These are phyloP conservation scores for Salvelinus fontinalis DNA, from an alignment of 2,113 vertebrate genomes.

Conservation along the genomic window DNA sequence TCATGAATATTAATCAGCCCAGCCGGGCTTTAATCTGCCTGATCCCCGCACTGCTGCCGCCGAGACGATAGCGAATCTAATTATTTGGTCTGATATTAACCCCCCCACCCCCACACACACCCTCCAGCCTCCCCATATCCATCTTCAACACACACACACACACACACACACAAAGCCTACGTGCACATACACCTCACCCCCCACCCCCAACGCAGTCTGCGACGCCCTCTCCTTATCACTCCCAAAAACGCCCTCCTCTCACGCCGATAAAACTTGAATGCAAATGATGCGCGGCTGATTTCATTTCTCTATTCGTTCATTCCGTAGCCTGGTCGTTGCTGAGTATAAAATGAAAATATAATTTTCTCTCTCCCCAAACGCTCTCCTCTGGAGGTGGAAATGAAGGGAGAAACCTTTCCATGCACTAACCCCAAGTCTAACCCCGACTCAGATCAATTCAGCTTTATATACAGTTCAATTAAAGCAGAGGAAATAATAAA, in stretches of 20 bases:
- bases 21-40: conserved; percentile 89
- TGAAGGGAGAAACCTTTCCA: conserved; percentile 37
- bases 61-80: conserved; percentile 96
- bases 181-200: conserved; percentile 27
- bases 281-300: conserved; percentile 74
- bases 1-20: conserved; percentile 95
- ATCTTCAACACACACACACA: conserved; percentile 22
- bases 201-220: conserved; percentile 53
- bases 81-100: conserved; percentile 97
- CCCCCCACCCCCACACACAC: conserved; percentile 30
- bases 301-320: conserved; percentile 61
- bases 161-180: conserved; percentile 12
- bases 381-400: conserved; percentile 6
- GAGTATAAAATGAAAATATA: conserved; percentile 33
- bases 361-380: conserved; percentile 6
- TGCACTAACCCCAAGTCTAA: conserved; percentile 22
- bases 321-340: conserved; percentile 12
- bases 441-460: background rate
- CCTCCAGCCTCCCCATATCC: background rate
- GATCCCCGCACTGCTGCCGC: conserved; percentile 90
- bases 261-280: conserved; percentile 72
- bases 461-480: conserved; percentile 19
- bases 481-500: conserved; percentile 13
- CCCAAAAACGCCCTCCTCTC: conserved; percentile 68
- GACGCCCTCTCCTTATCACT: conserved; percentile 70